phyloP scores from a whole-genome alignment of 2,797 vertebrate genomes.

The Catharus ustulatus region DNA sequence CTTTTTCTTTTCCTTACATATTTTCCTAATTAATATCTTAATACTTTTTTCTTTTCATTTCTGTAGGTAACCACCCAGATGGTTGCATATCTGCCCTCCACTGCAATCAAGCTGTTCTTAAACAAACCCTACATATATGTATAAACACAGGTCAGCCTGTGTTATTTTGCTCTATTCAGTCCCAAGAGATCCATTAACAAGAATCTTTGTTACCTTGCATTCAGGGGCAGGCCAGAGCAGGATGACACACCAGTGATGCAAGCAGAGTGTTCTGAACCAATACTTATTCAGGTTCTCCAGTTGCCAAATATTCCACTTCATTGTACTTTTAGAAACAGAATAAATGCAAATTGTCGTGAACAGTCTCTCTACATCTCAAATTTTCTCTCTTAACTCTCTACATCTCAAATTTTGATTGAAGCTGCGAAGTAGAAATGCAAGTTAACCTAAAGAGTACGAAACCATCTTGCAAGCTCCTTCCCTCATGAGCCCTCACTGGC shows the following conservation, averaged over 20 bases:
- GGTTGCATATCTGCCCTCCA: background rate
- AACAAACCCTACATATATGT: background rate
- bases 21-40: accelerated
- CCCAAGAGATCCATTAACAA: background rate
- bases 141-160: background rate
- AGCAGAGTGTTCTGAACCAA: background rate
- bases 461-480: background rate
- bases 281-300: background rate
- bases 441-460: background rate
- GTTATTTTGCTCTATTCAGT: background rate
- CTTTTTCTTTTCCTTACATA: background rate
- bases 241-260: background rate
- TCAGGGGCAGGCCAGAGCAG: background rate
- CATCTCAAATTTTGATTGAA: background rate
- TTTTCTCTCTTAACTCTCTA: background rate
- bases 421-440: background rate
- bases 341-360: background rate
- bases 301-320: background rate
- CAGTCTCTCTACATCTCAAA: background rate
- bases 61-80: background rate
- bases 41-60: background rate
- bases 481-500: background rate
- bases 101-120: background rate
- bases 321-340: background rate
- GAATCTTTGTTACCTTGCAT: background rate